These are phyloP conservation scores for Nautilus pompilius DNA, from an alignment of 1,140 invertebrate genomes.

Conservation along the genomic window DNA sequence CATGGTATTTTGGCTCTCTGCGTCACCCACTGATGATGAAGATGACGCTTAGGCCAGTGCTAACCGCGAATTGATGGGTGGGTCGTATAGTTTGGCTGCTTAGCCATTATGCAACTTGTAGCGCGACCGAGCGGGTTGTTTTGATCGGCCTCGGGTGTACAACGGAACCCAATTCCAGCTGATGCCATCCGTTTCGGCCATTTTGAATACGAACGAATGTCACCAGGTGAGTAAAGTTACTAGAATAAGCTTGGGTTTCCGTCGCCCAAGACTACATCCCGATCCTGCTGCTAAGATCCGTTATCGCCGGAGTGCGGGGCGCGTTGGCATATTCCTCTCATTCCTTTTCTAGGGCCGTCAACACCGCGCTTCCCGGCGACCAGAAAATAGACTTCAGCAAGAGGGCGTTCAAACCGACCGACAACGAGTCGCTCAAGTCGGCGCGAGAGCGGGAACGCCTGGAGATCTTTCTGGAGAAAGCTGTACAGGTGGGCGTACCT, in stretches of 20 bases:
- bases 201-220: too few species aligned
- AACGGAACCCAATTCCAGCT: too few species aligned
- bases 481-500: constrained; percentile 30
- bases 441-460: constrained; percentile 31
- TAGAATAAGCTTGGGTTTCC: background rate
- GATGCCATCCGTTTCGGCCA: too few species aligned
- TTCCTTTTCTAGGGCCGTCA: constrained; percentile 28
- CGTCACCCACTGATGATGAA: too few species aligned
- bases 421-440: constrained; percentile 26
- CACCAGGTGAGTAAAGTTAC: background rate
- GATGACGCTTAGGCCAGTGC: too few species aligned
- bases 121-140: too few species aligned
- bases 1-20: too few species aligned
- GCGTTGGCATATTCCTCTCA: background rate
- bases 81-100: too few species aligned
- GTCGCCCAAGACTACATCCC: background rate
- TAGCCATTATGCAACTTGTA: too few species aligned
- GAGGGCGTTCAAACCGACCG: constrained; percentile 29
- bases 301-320: background rate
- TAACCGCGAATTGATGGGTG: too few species aligned
- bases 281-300: background rate
- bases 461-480: constrained; percentile 1
- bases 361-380: constrained; percentile 27
- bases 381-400: constrained; percentile 31
- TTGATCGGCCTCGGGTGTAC: too few species aligned